A percentile compares a stretch with the other conserved stretches of the same genome.
Conservation (phyloP, 2,797 vertebrate species). For the Rhynchotus rufescens region DNA sequence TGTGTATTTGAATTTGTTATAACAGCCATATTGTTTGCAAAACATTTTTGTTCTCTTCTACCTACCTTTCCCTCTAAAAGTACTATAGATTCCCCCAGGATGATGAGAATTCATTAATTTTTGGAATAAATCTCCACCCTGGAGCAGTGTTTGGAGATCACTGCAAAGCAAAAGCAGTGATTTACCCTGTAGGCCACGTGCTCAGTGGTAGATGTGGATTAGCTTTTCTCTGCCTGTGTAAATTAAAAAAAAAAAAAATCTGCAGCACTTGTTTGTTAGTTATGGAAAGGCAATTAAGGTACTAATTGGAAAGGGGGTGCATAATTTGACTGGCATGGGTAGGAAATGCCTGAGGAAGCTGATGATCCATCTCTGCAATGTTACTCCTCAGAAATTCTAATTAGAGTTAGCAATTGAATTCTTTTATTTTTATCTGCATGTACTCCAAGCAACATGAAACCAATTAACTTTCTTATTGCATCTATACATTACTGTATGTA, state of each 20-base stretch:
- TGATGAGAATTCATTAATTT: background rate
- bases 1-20: background rate
- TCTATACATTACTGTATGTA: constrained; percentile 6
- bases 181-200: background rate
- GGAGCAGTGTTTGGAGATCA: background rate
- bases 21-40: background rate
- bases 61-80: background rate
- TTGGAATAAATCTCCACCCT: background rate
- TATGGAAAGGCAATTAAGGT: background rate
- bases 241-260: background rate
- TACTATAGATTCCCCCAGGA: background rate
- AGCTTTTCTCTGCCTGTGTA: background rate
- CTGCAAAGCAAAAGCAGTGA: background rate
- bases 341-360: constrained; percentile 2
- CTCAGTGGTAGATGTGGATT: background rate
- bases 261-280: background rate
- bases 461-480: constrained; percentile 68
- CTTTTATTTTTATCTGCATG: constrained; percentile 20
- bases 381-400: constrained; percentile 57
- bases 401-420: constrained; percentile 53
- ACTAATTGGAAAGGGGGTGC: background rate
- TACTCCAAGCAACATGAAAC: constrained; percentile 54
- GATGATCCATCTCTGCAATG: background rate
- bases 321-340: constrained; percentile 6
- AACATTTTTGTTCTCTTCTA: background rate